phyloP scores from a whole-genome alignment of 2,797 vertebrate species.

The Brachyrhaphis roseni region DNA sequence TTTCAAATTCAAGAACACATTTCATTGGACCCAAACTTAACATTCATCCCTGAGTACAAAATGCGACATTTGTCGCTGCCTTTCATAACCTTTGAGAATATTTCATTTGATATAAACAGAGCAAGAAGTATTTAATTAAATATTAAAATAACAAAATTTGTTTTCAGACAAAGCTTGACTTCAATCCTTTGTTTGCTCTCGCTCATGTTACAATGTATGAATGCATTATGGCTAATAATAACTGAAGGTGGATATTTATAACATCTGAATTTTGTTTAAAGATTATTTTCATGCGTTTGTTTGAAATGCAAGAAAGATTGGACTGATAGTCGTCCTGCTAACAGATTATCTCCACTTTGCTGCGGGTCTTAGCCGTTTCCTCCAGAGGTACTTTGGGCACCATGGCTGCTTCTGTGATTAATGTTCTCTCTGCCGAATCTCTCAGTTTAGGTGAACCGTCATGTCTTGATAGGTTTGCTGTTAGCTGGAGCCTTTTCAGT shows the following conservation, averaged over 20 bases:
- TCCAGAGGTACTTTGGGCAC: neutral
- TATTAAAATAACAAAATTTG: neutral
- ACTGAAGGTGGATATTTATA: neutral
- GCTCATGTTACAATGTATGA: neutral
- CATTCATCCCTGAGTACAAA: neutral
- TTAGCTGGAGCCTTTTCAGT: neutral
- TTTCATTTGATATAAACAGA: neutral
- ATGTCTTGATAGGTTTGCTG: neutral
- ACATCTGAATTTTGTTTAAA: neutral
- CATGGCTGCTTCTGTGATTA: neutral
- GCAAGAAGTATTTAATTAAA: neutral
- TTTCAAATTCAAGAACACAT: constrained; percentile 3
- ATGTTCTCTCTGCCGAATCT: neutral
- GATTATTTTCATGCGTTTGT: neutral
- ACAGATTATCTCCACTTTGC: neutral
- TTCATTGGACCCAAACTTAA: constrained; percentile 3
- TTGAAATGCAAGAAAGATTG: neutral
- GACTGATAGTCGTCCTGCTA: neutral
- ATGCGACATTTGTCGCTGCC: neutral
- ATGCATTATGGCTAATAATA: neutral
- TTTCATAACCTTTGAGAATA: neutral
- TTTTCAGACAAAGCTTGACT: neutral
- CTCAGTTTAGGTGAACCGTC: neutral
- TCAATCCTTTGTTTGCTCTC: neutral
- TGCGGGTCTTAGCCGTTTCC: neutral